Percentiles rank a stretch among this genome's conserved stretches.
These are phyloP conservation scores for Malurus melanocephalus DNA, from an alignment of 2,113 vertebrate species.

Conservation along the genomic window DNA sequence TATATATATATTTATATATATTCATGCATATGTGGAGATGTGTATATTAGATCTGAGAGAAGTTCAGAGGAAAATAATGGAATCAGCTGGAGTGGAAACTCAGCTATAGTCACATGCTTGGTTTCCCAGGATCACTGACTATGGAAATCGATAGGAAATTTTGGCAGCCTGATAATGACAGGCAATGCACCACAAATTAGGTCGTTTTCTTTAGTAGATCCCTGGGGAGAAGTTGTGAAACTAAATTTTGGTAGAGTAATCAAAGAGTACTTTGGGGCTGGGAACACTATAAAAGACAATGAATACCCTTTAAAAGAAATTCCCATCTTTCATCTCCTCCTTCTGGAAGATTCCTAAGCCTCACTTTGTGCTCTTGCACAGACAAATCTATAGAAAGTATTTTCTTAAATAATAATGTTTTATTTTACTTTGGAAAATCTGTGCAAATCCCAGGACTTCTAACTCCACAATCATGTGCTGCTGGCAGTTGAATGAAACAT, in stretches of 20 bases:
- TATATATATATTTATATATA: not conserved
- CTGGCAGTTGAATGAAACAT: not conserved
- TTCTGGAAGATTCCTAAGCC: not conserved
- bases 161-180: conserved; percentile 10
- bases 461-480: not conserved
- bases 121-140: not conserved
- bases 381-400: not conserved
- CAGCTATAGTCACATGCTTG: not conserved
- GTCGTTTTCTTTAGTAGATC: not conserved
- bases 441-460: not conserved
- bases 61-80: not conserved
- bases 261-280: not conserved
- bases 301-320: not conserved
- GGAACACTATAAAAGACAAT: not conserved
- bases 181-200: not conserved
- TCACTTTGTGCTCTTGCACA: not conserved
- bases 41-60: not conserved
- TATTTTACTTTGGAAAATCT: conserved; percentile 27
- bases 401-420: not conserved
- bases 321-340: not conserved
- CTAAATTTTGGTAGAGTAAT: conserved; percentile 1
- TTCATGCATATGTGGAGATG: not conserved
- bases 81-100: not conserved
- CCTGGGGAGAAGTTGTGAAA: not conserved
- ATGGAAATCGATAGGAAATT: not conserved